Conservation (phyloP, 2,888 invertebrate species). For the Chymomyza caudatula region DNA sequence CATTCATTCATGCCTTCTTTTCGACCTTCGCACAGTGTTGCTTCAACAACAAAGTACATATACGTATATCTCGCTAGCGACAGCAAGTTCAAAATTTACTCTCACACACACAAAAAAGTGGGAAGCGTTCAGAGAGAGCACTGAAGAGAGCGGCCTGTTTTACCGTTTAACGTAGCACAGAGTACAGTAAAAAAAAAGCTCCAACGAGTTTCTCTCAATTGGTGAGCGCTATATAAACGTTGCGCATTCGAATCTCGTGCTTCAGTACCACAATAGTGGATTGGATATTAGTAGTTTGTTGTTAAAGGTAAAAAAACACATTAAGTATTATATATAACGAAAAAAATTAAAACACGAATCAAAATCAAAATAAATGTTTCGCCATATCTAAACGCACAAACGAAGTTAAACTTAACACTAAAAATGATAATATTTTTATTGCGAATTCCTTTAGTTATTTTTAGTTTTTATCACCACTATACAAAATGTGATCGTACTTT, state of each 20-base stretch:
- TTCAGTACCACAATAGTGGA: constrained; percentile 77
- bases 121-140: not conserved
- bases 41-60: not conserved
- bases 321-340: constrained; percentile 11
- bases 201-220: constrained; percentile 53
- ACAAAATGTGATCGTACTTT: not conserved
- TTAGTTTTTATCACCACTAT: not conserved
- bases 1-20: constrained; percentile 62
- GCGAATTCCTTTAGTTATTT: not conserved
- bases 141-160: not conserved
- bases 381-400: not conserved
- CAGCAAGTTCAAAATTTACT: not conserved
- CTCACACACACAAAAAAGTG: not conserved
- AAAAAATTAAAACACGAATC: constrained; percentile 46
- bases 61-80: not conserved
- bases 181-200: constrained; percentile 45
- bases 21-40: constrained; percentile 52
- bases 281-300: constrained; percentile 72
- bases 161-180: not conserved
- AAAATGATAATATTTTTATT: not conserved
- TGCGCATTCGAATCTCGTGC: constrained; percentile 74
- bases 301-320: constrained; percentile 50
- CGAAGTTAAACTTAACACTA: not conserved
- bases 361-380: not conserved
- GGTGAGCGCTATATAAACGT: constrained; percentile 75